These are phyloP conservation scores for Bathybates hornii DNA, from an alignment of 2,113 vertebrate species.

Conservation along the genomic window DNA sequence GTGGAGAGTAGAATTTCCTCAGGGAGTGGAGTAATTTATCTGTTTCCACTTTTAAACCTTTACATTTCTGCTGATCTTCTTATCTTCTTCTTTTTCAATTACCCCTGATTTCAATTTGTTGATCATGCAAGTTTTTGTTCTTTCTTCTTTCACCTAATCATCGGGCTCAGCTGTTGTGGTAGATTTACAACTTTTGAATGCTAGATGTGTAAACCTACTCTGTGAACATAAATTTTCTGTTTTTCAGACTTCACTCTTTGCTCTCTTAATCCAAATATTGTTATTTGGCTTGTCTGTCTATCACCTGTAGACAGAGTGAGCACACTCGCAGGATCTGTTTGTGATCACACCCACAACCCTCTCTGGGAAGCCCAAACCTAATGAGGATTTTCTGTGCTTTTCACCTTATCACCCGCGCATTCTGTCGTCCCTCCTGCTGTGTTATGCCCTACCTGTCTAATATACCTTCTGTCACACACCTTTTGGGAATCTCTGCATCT, in stretches of 20 bases:
- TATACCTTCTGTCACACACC: background rate
- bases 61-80: background rate
- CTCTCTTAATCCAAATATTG: background rate
- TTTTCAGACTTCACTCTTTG: background rate
- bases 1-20: background rate
- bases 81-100: background rate
- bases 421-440: background rate
- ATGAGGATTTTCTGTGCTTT: constrained; percentile 48
- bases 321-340: background rate
- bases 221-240: background rate
- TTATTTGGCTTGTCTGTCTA: background rate
- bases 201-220: background rate
- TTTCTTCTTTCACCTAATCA: background rate
- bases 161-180: background rate
- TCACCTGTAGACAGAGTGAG: background rate
- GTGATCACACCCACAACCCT: background rate
- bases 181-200: background rate
- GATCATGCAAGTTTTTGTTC: background rate
- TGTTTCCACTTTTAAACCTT: background rate
- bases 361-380: background rate
- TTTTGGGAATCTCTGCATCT: background rate
- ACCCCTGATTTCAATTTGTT: background rate
- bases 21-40: background rate
- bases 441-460: background rate
- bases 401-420: background rate